Percentiles rank a stretch among this genome's conserved stretches.
Evolutionary conservation across 2,113 vertebrate genomes (phyloP).

Genomic region (Ranitomeya imitator): DNA sequence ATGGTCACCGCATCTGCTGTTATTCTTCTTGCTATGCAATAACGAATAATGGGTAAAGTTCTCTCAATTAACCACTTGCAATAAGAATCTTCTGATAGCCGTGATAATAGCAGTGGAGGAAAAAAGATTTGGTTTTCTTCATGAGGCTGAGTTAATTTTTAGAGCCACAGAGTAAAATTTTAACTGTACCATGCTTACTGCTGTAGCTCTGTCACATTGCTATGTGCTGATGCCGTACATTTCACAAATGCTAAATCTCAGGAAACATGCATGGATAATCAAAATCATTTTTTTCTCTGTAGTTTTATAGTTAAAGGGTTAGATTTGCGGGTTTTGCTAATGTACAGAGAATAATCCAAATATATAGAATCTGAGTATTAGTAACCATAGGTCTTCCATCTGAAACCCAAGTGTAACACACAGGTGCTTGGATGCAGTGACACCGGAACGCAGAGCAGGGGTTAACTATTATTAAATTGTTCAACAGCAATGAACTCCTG

Average conservation of each 20-base stretch:
- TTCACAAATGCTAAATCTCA: constrained; percentile 47
- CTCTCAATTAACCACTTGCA: too few relatives aligned
- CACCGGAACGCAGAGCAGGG: too few relatives aligned
- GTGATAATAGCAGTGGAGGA: neutral
- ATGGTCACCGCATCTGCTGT: too few relatives aligned
- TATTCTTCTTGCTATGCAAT: too few relatives aligned
- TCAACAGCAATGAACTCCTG: too few relatives aligned
- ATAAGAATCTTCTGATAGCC: too few relatives aligned
- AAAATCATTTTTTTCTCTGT: constrained; percentile 6
- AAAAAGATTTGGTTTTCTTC: constrained; percentile 9
- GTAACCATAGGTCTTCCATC: too few relatives aligned
- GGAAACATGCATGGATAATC: constrained; percentile 13
- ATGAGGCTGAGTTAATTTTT: constrained; percentile 43
- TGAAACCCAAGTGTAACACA: too few relatives aligned
- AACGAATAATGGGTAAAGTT: too few relatives aligned
- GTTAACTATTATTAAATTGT: too few relatives aligned
- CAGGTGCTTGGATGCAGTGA: too few relatives aligned
- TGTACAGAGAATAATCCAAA: neutral
- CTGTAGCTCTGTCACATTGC: constrained; percentile 39
- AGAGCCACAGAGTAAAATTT: constrained; percentile 21
- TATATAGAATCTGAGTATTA: neutral
- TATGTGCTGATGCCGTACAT: constrained; percentile 51
- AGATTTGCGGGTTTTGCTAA: neutral
- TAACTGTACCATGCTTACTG: constrained; percentile 22
- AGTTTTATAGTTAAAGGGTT: neutral